Base-by-base conservation (phyloP, 2,888 invertebrate species). In the Caenorhabditis afra region DNA sequence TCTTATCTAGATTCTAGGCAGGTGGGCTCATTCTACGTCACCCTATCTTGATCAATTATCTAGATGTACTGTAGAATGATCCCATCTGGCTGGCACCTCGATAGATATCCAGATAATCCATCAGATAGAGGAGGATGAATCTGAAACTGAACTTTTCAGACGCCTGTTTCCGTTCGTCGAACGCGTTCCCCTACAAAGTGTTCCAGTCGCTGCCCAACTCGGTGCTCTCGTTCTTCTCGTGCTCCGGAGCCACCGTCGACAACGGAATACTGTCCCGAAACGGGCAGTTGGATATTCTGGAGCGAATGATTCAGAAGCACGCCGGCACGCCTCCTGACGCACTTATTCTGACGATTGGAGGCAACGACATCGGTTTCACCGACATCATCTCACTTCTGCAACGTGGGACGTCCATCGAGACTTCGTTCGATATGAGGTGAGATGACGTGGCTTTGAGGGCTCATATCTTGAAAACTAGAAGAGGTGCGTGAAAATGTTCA, bases 331-430 rank as follows among this genome's bases (percentile, higher is more conserved):
- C 84, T 8, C 88, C 88, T 0, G 86, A 87, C 44, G 45, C 85
- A 0, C 58, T 88, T 3, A 45, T 89, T 37, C 23, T 89, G 57
- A 84, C 87, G 0, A 71, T 87, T 11, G 89, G 89, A 1, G 89
- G 88, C 23, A 89, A 89, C 66, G 89, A 89, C 77, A 83, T 89
- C n/a, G 87, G 87, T 18, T 89, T 86, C 67, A 71, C 86, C 0
- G 87, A 88, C 44, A 77, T 88, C 16, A 70, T 88, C 7, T 68
- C 77, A 22, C 49, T 76, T 41, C 53, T 88, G 7, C 76, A 88
- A 44, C 44, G 73, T 29, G 83, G 82, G 52, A 68, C 47, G 11
- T 49, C 61, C 12, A 16, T 73, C 3, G 53, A 58, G 23, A 22
- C 41, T 29, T 65, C 70, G 1, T 59, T 79, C 41, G 68, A 79